phyloP scores from a whole-genome alignment of 2,113 vertebrate species.

The Rostratula benghalensis region DNA sequence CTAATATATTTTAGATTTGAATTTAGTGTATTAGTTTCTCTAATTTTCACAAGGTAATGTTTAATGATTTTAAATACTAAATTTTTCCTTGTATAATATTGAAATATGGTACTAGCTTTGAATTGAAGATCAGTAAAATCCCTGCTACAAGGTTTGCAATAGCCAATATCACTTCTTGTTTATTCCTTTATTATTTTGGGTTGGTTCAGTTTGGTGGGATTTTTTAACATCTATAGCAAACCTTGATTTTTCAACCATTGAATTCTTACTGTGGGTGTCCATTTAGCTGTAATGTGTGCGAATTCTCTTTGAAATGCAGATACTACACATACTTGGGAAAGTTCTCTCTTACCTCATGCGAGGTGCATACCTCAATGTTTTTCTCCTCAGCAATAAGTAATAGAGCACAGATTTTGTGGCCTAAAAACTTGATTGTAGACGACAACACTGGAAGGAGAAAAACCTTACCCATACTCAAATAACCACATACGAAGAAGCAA shows the following conservation, averaged over 20 bases:
- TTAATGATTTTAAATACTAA: background rate
- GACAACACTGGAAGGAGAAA: background rate
- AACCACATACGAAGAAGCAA: background rate
- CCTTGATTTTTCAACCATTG: background rate
- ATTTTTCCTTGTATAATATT: background rate
- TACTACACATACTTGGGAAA: fast-evolving
- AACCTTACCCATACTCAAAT: background rate
- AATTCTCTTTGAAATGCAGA: background rate
- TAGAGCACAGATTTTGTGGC: background rate
- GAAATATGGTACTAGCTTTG: background rate
- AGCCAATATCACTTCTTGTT: background rate
- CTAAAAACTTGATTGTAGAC: background rate
- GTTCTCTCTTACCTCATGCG: background rate
- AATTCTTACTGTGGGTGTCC: background rate
- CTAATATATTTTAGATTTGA: background rate
- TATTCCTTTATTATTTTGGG: background rate
- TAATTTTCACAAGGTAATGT: background rate
- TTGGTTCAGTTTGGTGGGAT: background rate
- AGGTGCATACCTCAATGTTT: background rate
- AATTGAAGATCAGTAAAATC: background rate
- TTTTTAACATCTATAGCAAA: background rate
- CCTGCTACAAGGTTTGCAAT: background rate
- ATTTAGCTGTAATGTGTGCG: background rate
- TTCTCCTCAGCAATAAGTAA: background rate
- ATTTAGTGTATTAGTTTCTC: background rate